These are phyloP conservation scores for Callithrix jacchus DNA, from an alignment of 2,113 vertebrate species.

Conservation along the genomic window DNA sequence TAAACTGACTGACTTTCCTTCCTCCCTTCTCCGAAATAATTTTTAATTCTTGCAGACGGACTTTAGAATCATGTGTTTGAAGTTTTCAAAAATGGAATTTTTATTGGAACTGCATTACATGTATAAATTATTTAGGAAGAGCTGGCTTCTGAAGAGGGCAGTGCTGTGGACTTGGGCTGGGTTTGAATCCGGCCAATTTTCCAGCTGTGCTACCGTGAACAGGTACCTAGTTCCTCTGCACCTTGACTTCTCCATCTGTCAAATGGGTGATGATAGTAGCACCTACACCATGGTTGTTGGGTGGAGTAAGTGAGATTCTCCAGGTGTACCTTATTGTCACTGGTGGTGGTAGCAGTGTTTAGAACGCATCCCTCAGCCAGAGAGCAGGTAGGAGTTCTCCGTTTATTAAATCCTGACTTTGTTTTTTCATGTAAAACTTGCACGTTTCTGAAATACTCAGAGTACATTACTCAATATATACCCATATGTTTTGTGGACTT, in stretches of 20 bases:
- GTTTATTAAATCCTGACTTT: neutral
- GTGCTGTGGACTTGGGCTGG: no score
- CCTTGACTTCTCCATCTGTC: neutral
- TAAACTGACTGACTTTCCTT: neutral
- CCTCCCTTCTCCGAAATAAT: neutral
- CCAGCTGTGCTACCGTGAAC: neutral
- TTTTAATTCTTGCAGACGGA: neutral
- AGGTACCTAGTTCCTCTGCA: neutral
- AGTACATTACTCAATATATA: accelerated
- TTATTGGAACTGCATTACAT: neutral
- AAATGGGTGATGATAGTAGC: neutral
- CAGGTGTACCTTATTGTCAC: accelerated
- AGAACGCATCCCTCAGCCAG: neutral
- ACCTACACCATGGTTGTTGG: neutral
- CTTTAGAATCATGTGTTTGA: neutral
- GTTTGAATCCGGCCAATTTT: neutral
- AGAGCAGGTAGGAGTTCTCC: accelerated
- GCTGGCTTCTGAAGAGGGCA: neutral
- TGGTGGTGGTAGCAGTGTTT: neutral
- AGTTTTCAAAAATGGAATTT: neutral
- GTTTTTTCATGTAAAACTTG: neutral
- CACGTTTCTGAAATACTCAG: neutral
- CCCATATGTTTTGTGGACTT: neutral
- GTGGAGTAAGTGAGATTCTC: neutral
- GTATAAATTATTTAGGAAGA: neutral